Percentiles rank a stretch among this genome's conserved stretches.
These are phyloP conservation scores for Platalea minor DNA, from an alignment of 2,797 vertebrate genomes.

Conservation along the genomic window DNA sequence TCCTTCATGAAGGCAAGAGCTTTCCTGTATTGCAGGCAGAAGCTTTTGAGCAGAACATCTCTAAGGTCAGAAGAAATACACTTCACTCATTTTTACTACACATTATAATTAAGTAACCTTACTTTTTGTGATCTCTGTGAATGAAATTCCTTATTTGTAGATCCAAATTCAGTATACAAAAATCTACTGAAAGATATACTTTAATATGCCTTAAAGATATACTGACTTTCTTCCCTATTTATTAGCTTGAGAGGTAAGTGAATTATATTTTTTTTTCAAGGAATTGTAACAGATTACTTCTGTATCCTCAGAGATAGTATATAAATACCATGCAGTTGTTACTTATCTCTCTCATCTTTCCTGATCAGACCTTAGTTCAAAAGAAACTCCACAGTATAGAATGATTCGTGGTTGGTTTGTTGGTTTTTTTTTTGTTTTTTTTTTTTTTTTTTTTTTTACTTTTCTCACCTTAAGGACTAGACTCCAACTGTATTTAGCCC, in stretches of 20 bases:
- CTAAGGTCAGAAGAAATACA: not conserved
- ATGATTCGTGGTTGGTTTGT: not conserved
- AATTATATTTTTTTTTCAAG: not conserved
- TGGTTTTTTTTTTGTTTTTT: not conserved
- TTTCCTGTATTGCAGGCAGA: not conserved
- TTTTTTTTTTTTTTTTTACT: not conserved
- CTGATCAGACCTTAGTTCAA: not conserved
- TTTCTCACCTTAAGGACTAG: not conserved
- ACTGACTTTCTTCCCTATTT: not conserved
- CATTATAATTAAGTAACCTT: not conserved
- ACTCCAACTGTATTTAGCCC: not conserved
- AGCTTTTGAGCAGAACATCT: not conserved
- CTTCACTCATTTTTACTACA: not conserved
- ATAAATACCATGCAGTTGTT: not conserved
- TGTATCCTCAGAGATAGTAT: not conserved
- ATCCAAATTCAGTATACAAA: not conserved
- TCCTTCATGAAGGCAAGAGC: not conserved
- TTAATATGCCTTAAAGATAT: not conserved
- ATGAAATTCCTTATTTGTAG: not conserved
- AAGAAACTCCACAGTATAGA: not conserved
- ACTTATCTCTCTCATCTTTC: not conserved
- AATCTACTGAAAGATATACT: not conserved
- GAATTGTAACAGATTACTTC: not conserved
- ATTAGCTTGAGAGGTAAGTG: not conserved
- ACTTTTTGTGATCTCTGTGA: not conserved